Evolutionary conservation across 1,140 invertebrate species (phyloP).

Genomic region (Drosophila jambulina): DNA sequence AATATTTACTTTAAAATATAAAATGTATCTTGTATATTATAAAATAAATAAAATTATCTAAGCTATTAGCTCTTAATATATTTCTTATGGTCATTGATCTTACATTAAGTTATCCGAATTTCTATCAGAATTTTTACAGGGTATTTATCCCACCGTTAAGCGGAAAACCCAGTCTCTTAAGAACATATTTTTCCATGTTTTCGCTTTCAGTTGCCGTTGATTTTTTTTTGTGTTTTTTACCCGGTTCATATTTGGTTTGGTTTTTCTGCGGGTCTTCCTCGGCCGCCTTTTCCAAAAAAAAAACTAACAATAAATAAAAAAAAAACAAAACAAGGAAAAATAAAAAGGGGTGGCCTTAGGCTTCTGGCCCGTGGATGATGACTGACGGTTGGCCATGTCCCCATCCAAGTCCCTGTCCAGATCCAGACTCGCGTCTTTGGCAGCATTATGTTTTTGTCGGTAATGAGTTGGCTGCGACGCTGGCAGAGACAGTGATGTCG

Average conservation of each 20-base stretch:
- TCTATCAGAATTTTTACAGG: background rate
- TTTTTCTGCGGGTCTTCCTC: slow-evolving; percentile 62
- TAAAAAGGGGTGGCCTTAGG: slow-evolving; percentile 49
- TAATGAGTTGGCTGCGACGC: slow-evolving; percentile 49
- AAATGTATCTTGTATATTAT: too few species aligned
- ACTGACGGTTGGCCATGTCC: slow-evolving; percentile 25
- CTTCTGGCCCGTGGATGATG: slow-evolving; percentile 39
- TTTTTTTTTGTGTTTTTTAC: slow-evolving; percentile 7
- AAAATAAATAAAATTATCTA: too few species aligned
- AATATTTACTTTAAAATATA: too few species aligned
- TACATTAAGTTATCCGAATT: too few species aligned
- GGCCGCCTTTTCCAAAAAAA: slow-evolving; percentile 7
- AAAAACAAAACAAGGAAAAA: slow-evolving; percentile 2
- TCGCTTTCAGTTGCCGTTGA: slow-evolving; percentile 63
- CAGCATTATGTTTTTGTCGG: slow-evolving; percentile 46
- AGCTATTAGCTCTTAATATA: background rate
- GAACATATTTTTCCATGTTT: slow-evolving; percentile 43
- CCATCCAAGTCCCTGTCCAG: slow-evolving; percentile 32
- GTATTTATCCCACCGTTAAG: slow-evolving; percentile 3
- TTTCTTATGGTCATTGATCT: background rate
- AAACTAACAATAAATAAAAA: background rate
- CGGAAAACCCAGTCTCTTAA: background rate
- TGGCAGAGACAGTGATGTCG: slow-evolving; percentile 11
- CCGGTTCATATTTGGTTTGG: slow-evolving; percentile 42
- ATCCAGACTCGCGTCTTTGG: slow-evolving; percentile 40